Evolutionary conservation across 1,140 invertebrate species (phyloP).

Genomic region (Cyclargus thomasi): DNA sequence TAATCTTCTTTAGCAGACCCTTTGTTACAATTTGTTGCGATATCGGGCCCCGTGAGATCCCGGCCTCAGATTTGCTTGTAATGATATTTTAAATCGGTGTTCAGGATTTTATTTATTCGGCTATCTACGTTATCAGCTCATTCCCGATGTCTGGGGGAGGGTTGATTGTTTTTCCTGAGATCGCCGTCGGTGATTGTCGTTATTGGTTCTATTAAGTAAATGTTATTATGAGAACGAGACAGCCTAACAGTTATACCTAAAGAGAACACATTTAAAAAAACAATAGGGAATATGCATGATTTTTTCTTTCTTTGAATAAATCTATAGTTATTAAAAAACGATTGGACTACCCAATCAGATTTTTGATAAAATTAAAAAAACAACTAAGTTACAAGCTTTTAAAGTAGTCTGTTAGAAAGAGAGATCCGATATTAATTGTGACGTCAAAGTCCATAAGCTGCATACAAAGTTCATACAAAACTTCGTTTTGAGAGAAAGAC

Average conservation of each 20-base stretch:
- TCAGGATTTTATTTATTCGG: slow-evolving; percentile 35
- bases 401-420: no score
- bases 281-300: no score
- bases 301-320: no score
- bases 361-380: no score
- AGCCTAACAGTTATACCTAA: not conserved
- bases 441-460: no score
- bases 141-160: slow-evolving; percentile 9
- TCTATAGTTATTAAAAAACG: no score
- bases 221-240: not conserved
- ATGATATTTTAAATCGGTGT: slow-evolving; percentile 72
- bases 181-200: not conserved
- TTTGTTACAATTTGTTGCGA: slow-evolving; percentile 72
- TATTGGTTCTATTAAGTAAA: not conserved
- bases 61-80: slow-evolving; percentile 61
- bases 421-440: no score
- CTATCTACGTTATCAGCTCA: slow-evolving; percentile 22
- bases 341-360: no score
- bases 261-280: not conserved
- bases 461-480: no score
- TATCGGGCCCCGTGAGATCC: slow-evolving; percentile 54
- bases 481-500: no score
- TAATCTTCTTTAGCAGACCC: slow-evolving; percentile 66
- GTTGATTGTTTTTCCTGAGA: slow-evolving; percentile 11
- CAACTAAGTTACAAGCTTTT: no score